A percentile compares a stretch with the other conserved stretches of the same genome.
phyloP scores from a whole-genome alignment of 2,113 vertebrate genomes.

The Tachuris rubrigastra region DNA sequence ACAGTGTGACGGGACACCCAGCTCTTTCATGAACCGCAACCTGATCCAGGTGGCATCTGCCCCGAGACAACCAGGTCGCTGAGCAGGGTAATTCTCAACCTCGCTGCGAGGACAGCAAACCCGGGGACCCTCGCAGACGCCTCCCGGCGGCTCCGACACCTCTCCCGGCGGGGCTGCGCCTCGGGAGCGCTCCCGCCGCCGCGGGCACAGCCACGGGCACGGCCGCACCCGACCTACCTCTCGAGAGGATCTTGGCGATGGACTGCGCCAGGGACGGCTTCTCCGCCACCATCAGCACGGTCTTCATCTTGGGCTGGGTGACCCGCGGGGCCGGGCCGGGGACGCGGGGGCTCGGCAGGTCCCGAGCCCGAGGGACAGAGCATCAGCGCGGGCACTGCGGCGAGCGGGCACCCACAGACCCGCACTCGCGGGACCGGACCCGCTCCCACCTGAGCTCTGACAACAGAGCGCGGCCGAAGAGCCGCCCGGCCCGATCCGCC shows the following conservation, averaged over 20 bases:
- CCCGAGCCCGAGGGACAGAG: not conserved
- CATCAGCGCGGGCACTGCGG: not conserved
- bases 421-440: not conserved
- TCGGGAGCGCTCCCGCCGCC: accelerated
- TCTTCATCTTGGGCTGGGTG: constrained; percentile 79
- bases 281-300: constrained; percentile 94
- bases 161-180: accelerated
- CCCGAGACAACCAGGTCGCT: not conserved
- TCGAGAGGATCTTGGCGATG: constrained; percentile 94
- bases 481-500: not conserved
- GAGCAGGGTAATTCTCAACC: too few relatives aligned
- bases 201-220: not conserved
- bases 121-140: accelerated
- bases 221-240: constrained; percentile 74
- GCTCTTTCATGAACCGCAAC: not conserved
- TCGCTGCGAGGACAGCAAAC: accelerated
- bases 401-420: not conserved
- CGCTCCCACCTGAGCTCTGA: not conserved
- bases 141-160: accelerated
- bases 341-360: not conserved
- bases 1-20: accelerated
- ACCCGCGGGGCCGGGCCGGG: not conserved
- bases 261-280: constrained; percentile 95
- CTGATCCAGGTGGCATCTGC: not conserved
- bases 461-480: not conserved